These are phyloP conservation scores for Caenorhabditis tropicalis DNA, from an alignment of 1,140 invertebrate species.

Conservation along the genomic window DNA sequence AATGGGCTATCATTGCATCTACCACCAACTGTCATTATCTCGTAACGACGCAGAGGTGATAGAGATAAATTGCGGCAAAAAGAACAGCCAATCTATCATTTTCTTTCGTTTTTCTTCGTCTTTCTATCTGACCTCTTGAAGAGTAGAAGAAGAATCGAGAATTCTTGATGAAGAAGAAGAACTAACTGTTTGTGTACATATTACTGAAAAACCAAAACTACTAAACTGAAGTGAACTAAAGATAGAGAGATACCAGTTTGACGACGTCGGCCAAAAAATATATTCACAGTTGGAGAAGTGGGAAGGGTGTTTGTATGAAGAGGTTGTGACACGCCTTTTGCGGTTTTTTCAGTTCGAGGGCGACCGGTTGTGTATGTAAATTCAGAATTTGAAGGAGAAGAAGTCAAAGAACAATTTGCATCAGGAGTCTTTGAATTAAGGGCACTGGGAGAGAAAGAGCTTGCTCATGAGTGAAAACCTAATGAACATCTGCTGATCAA, in stretches of 20 bases:
- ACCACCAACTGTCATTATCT: neutral
- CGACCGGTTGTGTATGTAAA: neutral
- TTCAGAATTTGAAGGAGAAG: neutral
- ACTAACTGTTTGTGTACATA: no score
- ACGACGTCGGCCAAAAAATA: no score
- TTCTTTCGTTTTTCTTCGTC: neutral
- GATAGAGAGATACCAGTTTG: constrained; percentile 7
- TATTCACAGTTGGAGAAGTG: neutral
- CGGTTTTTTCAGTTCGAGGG: neutral
- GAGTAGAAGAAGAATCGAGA: neutral
- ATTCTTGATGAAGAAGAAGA: neutral
- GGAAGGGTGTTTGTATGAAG: neutral
- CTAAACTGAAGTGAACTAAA: neutral
- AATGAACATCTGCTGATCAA: no score
- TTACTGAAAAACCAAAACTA: no score
- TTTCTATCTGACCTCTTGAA: constrained; percentile 19
- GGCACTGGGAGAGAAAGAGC: no score
- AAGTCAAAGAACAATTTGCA: neutral
- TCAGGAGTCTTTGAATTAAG: no score
- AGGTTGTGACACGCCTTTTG: constrained; percentile 12
- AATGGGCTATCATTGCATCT: neutral
- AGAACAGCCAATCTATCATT: neutral
- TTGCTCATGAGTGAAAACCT: no score
- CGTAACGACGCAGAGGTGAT: neutral
- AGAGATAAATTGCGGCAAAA: neutral